phyloP scores from a whole-genome alignment of 2,113 vertebrate species.

The Athene noctua region DNA sequence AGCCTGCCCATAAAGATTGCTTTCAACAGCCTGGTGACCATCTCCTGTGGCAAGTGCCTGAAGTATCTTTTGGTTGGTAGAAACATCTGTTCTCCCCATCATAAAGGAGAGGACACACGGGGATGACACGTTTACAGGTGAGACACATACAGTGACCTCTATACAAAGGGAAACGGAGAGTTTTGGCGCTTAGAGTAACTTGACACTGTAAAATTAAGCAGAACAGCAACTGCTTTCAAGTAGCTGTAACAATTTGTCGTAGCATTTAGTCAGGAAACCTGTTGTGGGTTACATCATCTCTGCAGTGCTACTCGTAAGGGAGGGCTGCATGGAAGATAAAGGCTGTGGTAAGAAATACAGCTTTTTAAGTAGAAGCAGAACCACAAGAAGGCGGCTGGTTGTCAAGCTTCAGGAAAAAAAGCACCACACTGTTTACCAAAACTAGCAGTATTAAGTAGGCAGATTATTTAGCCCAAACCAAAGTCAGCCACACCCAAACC shows the following conservation, averaged over 20 bases:
- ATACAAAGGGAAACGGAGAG: background rate
- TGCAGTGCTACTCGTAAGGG: background rate
- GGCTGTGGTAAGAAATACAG: background rate
- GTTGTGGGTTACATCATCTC: background rate
- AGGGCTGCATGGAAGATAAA: background rate
- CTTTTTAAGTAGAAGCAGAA: background rate
- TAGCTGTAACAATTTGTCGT: background rate
- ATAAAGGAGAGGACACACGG: background rate
- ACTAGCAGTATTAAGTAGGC: background rate
- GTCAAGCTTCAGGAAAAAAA: background rate
- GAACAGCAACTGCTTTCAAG: constrained; percentile 11
- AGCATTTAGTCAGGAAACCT: constrained; percentile 6
- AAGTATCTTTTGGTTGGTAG: background rate
- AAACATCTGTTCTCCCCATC: constrained; percentile 2
- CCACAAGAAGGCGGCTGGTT: background rate
- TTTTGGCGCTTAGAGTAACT: background rate
- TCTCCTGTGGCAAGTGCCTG: constrained; percentile 37
- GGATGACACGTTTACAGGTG: background rate
- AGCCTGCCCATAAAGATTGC: constrained; percentile 61
- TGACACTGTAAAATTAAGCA: background rate
- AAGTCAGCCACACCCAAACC: background rate
- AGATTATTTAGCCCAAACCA: background rate
- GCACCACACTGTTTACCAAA: background rate
- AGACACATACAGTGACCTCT: background rate
- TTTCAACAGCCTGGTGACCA: constrained; percentile 64